Conservation (phyloP, 2,113 vertebrate genomes). For the Shinisaurus crocodilurus region DNA sequence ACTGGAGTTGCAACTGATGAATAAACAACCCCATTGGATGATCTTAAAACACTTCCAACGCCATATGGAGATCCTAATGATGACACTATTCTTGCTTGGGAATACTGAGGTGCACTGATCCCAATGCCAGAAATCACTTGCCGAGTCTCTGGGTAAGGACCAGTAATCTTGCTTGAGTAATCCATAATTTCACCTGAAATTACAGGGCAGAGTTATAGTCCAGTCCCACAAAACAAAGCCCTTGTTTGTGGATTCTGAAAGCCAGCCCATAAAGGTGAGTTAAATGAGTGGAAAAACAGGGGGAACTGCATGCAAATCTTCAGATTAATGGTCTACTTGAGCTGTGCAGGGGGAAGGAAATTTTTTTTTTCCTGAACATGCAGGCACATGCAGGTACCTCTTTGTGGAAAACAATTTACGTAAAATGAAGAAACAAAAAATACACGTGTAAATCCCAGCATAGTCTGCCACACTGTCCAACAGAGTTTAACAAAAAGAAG, state of each 20-base stretch:
- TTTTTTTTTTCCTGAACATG: slow-evolving; percentile 89
- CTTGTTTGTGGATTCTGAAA: slow-evolving; percentile 69
- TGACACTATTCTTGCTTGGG: slow-evolving; percentile 84
- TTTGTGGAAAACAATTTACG: slow-evolving; percentile 79
- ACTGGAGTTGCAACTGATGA: slow-evolving; percentile 91
- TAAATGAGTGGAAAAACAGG: slow-evolving; percentile 66
- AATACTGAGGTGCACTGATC: slow-evolving; percentile 85
- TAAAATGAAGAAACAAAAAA: slow-evolving; percentile 75
- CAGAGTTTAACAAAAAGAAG: slow-evolving; percentile 72
- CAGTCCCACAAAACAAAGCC: slow-evolving; percentile 77
- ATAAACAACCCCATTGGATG: slow-evolving; percentile 94
- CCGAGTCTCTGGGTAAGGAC: slow-evolving; percentile 83
- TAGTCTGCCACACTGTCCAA: slow-evolving; percentile 75
- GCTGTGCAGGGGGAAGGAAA: slow-evolving; percentile 81
- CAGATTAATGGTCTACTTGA: slow-evolving; percentile 82
- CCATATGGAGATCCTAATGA: slow-evolving; percentile 82
- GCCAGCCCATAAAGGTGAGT: slow-evolving; percentile 80
- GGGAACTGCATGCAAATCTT: slow-evolving; percentile 88
- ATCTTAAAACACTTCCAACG: slow-evolving; percentile 88
- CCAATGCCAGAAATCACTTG: slow-evolving; percentile 83
- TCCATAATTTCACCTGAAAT: slow-evolving; percentile 98
- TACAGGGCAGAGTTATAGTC: slow-evolving; percentile 89
- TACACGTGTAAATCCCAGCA: slow-evolving; percentile 69
- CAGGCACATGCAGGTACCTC: slow-evolving; percentile 94
- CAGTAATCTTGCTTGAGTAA: slow-evolving; percentile 94